Evolutionary conservation across 2,797 vertebrate species (phyloP).

Genomic region (Knipowitschia caucasica): DNA sequence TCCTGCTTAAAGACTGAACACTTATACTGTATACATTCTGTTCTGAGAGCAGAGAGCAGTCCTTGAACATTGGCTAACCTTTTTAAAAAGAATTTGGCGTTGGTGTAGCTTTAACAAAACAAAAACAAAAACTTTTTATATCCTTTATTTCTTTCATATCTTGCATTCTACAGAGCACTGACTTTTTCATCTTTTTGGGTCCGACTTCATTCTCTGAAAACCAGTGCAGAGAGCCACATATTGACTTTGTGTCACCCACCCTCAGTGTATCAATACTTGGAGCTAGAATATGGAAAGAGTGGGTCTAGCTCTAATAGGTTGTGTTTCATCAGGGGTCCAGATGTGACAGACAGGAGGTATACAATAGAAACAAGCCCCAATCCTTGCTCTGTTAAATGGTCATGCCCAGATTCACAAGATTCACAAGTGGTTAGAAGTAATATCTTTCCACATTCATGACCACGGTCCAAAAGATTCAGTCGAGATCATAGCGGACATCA

Average conservation of each 20-base stretch:
- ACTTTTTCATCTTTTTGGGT: not conserved
- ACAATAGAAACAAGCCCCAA: not conserved
- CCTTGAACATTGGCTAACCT: not conserved
- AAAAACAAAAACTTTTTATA: not conserved
- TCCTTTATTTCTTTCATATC: not conserved
- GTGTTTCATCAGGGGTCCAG: not conserved
- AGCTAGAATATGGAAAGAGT: not conserved
- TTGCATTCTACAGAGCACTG: not conserved
- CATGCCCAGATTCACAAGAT: too few relatives aligned
- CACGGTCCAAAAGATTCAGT: too few relatives aligned
- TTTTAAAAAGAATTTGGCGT: not conserved
- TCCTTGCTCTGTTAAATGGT: not conserved
- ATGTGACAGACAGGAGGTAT: not conserved
- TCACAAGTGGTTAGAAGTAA: too few relatives aligned
- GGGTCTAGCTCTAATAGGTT: not conserved
- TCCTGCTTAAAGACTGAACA: not conserved
- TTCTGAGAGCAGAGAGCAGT: too few relatives aligned
- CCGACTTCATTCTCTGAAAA: not conserved
- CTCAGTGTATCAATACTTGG: not conserved
- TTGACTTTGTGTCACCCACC: constrained; percentile 7
- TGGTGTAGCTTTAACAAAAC: not conserved
- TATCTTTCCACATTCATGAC: too few relatives aligned
- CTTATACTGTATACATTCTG: too few relatives aligned
- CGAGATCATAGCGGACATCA: not conserved
- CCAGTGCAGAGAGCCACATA: constrained; percentile 1